Conservation (phyloP, 1,140 invertebrate genomes). For the Odontomachus brunneus region DNA sequence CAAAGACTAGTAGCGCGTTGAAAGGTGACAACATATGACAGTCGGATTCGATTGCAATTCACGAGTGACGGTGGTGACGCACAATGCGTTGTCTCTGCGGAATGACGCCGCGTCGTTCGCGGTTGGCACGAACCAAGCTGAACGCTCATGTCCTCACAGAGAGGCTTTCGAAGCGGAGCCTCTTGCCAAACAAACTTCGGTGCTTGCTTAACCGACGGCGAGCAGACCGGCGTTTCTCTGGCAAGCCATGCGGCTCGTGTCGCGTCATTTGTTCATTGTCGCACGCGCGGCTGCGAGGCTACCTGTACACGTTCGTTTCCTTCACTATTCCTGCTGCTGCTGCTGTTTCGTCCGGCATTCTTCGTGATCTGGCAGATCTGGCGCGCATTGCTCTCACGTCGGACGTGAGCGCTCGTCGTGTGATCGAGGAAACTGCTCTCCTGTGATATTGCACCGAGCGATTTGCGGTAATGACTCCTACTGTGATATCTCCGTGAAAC, state of each 20-base stretch:
- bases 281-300: slow-evolving; percentile 85
- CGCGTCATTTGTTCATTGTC: slow-evolving; percentile 86
- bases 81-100: background rate
- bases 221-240: slow-evolving; percentile 83
- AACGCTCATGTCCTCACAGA: slow-evolving; percentile 86
- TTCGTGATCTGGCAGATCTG: background rate
- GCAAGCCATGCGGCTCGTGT: slow-evolving; percentile 86
- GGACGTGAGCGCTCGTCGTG: background rate
- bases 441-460: no score
- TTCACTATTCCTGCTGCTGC: background rate
- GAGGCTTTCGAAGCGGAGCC: slow-evolving; percentile 83
- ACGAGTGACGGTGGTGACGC: background rate
- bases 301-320: slow-evolving; percentile 36
- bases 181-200: slow-evolving; percentile 84
- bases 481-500: no score
- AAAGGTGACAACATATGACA: no score
- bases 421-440: slow-evolving; percentile 37
- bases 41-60: background rate
- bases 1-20: no score
- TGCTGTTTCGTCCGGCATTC: slow-evolving; percentile 4
- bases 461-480: no score
- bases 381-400: background rate
- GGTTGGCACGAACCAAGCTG: slow-evolving; percentile 77
- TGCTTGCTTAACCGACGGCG: slow-evolving; percentile 65
- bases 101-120: background rate